These are phyloP conservation scores for Hipposideros larvatus DNA, from an alignment of 2,797 vertebrate genomes.

Conservation along the genomic window DNA sequence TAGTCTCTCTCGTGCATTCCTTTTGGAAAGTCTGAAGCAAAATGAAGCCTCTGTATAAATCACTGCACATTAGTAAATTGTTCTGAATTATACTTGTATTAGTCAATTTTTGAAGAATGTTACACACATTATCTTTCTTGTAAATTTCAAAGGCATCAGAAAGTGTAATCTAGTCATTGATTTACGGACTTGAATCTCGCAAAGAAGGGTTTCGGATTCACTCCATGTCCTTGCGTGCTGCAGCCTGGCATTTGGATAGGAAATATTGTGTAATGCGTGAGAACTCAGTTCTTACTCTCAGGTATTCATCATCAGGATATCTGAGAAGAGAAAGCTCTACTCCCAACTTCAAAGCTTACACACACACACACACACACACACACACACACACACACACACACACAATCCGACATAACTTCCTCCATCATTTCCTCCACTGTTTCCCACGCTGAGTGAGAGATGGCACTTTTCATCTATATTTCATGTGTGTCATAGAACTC, in stretches of 20 bases:
- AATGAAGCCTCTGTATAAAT: slow-evolving; percentile 75
- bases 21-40: slow-evolving; percentile 68
- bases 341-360: not conserved
- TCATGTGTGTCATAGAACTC: not conserved
- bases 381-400: not conserved
- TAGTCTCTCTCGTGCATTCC: slow-evolving; percentile 66
- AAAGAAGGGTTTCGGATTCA: slow-evolving; percentile 35
- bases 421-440: not conserved
- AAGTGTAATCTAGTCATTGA: slow-evolving; percentile 54
- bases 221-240: slow-evolving; percentile 13
- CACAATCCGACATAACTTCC: not conserved
- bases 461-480: rapidly evolving
- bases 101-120: slow-evolving; percentile 64
- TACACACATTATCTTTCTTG: slow-evolving; percentile 66
- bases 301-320: not conserved
- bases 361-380: not conserved
- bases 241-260: not conserved
- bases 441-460: not conserved
- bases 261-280: slow-evolving; percentile 39
- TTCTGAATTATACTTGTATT: slow-evolving; percentile 69
- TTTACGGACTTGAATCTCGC: slow-evolving; percentile 46
- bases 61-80: slow-evolving; percentile 71
- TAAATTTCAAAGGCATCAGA: slow-evolving; percentile 67
- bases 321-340: not conserved
- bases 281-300: slow-evolving; percentile 5